Conservation (phyloP, 2,888 invertebrate species). For the Hydriomena furcata region DNA sequence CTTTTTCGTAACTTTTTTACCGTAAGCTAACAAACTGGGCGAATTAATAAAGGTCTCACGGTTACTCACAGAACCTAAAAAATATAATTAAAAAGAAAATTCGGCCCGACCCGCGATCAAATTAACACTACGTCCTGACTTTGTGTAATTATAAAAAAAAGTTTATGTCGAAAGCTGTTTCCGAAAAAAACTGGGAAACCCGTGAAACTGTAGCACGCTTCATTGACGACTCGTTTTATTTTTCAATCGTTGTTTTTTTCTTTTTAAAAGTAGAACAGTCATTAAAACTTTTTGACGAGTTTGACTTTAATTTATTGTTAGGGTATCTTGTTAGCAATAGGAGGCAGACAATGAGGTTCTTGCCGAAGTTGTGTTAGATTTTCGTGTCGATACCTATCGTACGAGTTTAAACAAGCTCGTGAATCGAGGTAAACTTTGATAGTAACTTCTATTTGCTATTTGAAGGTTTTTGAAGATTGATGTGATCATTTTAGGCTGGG, state of each 20-base stretch:
- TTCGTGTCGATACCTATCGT: constrained; percentile 23
- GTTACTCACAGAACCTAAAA: constrained; percentile 19
- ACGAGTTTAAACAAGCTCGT: constrained; percentile 28
- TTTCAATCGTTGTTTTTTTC: constrained; percentile 54
- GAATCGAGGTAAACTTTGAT: constrained; percentile 14
- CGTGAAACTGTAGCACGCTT: constrained; percentile 33
- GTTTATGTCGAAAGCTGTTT: constrained; percentile 38
- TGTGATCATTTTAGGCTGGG: background rate
- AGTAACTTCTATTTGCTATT: constrained; percentile 12
- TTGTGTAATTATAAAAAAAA: constrained; percentile 45
- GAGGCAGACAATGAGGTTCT: constrained; percentile 41
- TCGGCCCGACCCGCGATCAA: constrained; percentile 40
- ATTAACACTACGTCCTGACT: constrained; percentile 44
- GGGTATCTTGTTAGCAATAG: constrained; percentile 63
- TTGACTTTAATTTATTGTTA: constrained; percentile 67
- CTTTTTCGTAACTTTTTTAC: constrained; percentile 14
- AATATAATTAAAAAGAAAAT: constrained; percentile 37
- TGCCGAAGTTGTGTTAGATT: constrained; percentile 31
- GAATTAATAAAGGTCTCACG: constrained; percentile 32
- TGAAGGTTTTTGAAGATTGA: constrained; percentile 8
- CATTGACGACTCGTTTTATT: constrained; percentile 53
- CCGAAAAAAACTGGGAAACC: constrained; percentile 41
- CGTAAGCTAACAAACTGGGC: constrained; percentile 30
- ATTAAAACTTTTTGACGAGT: constrained; percentile 75
- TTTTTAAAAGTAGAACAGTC: constrained; percentile 60